Conservation (phyloP, 2,888 invertebrate genomes). For the Amphimallon solstitiale region DNA sequence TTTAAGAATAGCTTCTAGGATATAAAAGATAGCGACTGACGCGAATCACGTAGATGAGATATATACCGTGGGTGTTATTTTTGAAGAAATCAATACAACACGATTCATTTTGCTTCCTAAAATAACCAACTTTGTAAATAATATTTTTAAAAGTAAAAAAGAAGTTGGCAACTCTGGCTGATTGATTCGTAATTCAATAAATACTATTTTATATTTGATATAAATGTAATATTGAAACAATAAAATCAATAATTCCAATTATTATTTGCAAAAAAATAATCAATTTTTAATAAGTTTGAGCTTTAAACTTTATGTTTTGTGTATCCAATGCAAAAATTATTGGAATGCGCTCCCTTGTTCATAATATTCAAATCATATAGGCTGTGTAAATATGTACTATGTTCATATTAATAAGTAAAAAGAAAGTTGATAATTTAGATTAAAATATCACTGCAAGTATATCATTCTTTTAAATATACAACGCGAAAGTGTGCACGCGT, state of each 20-base stretch:
- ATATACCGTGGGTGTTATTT: too few species aligned
- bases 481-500: neutral
- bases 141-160: neutral
- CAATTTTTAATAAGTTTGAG: too few species aligned
- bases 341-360: constrained; percentile 19
- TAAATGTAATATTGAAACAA: too few species aligned
- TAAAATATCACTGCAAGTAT: constrained; percentile 17
- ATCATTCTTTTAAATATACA: neutral
- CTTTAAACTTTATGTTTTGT: neutral
- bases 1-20: too few species aligned
- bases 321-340: neutral
- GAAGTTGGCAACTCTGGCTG: too few species aligned
- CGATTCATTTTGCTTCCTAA: too few species aligned
- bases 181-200: neutral
- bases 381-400: constrained; percentile 27
- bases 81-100: too few species aligned
- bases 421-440: neutral
- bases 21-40: too few species aligned
- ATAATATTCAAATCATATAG: constrained; percentile 26
- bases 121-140: too few species aligned
- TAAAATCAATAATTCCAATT: too few species aligned
- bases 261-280: too few species aligned
- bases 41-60: too few species aligned
- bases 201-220: neutral
- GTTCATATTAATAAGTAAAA: constrained; percentile 14